phyloP scores from a whole-genome alignment of 2,113 vertebrate genomes.

The Rhinolophus sinicus region DNA sequence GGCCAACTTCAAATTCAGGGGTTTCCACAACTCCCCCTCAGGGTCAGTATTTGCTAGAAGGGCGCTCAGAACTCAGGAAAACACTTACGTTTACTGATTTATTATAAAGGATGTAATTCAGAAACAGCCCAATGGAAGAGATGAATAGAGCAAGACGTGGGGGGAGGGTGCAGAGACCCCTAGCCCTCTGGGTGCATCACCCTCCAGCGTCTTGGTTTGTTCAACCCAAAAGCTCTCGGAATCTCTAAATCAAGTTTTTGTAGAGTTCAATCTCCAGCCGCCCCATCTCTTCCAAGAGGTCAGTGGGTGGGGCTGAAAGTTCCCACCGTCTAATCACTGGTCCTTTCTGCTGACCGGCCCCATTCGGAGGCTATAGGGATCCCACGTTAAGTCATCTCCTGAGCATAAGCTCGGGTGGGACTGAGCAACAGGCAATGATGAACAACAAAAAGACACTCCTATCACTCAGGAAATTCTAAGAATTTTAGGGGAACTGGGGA shows the following conservation, averaged over 20 bases:
- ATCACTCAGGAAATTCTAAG: neutral
- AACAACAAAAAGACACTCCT: neutral
- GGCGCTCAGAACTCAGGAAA: neutral
- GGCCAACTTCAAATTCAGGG: neutral
- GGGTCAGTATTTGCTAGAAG: neutral
- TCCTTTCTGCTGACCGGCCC: neutral
- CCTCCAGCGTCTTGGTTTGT: neutral
- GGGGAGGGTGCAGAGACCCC: neutral
- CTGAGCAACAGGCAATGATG: neutral
- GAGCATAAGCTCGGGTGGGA: neutral
- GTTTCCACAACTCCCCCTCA: neutral
- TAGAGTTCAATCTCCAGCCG: neutral
- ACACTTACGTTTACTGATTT: neutral
- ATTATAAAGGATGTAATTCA: neutral
- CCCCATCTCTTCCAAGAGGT: neutral
- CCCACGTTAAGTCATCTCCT: neutral
- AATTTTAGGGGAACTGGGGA: neutral
- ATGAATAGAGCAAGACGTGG: neutral
- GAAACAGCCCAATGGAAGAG: neutral
- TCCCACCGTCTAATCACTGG: neutral
- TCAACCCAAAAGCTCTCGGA: no score
- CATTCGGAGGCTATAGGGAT: neutral
- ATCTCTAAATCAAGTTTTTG: neutral
- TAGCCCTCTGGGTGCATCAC: fast-evolving
- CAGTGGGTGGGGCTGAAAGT: neutral